Percentiles rank a stretch among this genome's conserved stretches.
Evolutionary conservation across 2,888 invertebrate species (phyloP).

Genomic region (Sisyra terminalis): DNA sequence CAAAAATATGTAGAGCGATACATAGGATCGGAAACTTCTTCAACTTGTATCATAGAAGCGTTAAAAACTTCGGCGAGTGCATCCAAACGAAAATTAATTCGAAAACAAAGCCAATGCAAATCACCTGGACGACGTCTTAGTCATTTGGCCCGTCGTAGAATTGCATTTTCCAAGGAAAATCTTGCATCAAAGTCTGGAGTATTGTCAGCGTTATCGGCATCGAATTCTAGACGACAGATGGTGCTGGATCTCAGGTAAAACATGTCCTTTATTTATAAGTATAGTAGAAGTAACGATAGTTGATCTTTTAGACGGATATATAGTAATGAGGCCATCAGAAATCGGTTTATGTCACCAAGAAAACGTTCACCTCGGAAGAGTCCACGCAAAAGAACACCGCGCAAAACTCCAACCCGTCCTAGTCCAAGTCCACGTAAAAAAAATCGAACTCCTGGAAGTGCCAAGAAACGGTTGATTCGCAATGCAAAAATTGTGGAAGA

Average conservation of each 20-base stretch:
- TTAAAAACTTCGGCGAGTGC: constrained; percentile 43
- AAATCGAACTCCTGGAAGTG: constrained; percentile 38
- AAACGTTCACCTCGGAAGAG: constrained; percentile 25
- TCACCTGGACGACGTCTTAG: constrained; percentile 64
- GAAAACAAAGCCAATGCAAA: constrained; percentile 28
- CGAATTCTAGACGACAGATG: constrained; percentile 34
- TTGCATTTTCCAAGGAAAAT: constrained; percentile 58
- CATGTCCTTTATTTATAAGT: background rate
- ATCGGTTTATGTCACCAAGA: constrained; percentile 26
- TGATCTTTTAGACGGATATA: background rate
- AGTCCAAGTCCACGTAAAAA: constrained; percentile 31
- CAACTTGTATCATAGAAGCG: constrained; percentile 42
- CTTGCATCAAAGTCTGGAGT: constrained; percentile 29
- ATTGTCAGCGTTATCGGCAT: constrained; percentile 28
- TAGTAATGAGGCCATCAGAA: constrained; percentile 23
- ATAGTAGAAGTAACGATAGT: background rate
- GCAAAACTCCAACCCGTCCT: constrained; percentile 30
- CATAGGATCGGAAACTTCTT: constrained; percentile 59
- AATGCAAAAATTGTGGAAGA: constrained; percentile 23
- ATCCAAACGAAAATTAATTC: constrained; percentile 36
- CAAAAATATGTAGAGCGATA: constrained; percentile 50
- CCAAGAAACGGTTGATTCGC: constrained; percentile 33
- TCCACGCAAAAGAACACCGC: constrained; percentile 32
- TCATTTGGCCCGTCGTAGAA: constrained; percentile 56
- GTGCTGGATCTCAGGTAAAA: constrained; percentile 46